Percentiles rank a stretch among this genome's conserved stretches.
Evolutionary conservation across 2,888 invertebrate genomes (phyloP).

Genomic region (Drosophila buzzatii): DNA sequence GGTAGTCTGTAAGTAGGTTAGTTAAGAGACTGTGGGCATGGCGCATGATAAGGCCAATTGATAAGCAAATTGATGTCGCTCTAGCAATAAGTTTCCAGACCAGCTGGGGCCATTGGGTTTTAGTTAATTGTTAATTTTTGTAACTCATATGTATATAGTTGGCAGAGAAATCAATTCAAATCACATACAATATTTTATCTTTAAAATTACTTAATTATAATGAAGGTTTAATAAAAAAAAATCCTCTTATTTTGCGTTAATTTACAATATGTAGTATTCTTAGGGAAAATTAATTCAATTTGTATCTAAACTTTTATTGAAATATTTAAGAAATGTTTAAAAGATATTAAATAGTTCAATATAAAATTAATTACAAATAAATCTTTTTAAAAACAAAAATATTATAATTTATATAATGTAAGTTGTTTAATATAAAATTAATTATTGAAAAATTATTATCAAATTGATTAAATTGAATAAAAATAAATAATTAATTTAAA

Average conservation of each 20-base stretch:
- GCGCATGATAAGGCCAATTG: constrained; percentile 42
- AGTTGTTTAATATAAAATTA: too few relatives aligned
- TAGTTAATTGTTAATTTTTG: neutral
- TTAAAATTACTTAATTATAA: too few relatives aligned
- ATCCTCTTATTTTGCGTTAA: too few relatives aligned
- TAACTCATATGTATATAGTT: neutral
- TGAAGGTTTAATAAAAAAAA: too few relatives aligned
- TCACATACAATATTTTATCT: neutral
- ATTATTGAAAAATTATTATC: too few relatives aligned
- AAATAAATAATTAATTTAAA: neutral
- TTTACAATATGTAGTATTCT: too few relatives aligned
- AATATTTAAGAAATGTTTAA: neutral
- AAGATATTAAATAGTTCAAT: neutral
- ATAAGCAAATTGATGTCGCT: constrained; percentile 54
- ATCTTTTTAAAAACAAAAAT: too few relatives aligned
- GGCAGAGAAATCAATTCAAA: neutral
- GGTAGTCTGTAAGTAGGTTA: constrained; percentile 52
- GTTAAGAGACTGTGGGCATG: constrained; percentile 36
- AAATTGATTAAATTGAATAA: too few relatives aligned
- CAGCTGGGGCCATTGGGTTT: constrained; percentile 31
- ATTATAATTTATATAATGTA: too few relatives aligned
- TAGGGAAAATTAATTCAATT: too few relatives aligned
- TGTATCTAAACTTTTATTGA: neutral
- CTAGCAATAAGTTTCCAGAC: constrained; percentile 34
- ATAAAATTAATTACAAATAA: neutral